phyloP scores from a whole-genome alignment of 2,113 vertebrate genomes.

The Aviceda subcristata region DNA sequence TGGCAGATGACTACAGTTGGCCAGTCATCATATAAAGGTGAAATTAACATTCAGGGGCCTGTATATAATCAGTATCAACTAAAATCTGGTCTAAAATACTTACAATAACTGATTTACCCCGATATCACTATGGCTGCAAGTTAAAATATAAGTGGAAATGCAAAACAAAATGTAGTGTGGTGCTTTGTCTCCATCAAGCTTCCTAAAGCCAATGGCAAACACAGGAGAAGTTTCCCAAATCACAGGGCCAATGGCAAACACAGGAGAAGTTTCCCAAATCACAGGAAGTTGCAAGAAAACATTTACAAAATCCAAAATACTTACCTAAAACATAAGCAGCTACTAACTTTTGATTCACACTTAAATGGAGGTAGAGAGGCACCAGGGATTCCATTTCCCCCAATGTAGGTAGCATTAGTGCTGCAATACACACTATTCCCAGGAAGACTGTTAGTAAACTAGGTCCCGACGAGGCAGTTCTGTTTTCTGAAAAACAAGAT shows the following conservation, averaged over 20 bases:
- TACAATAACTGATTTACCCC: not conserved
- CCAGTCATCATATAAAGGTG: not conserved
- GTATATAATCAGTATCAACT: not conserved
- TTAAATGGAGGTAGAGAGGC: constrained; percentile 99
- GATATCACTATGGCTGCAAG: not conserved
- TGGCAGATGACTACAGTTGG: not conserved
- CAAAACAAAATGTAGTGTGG: not conserved
- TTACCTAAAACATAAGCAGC: constrained; percentile 99
- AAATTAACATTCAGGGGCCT: not conserved
- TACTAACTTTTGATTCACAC: constrained; percentile 99
- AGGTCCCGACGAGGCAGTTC: constrained; percentile 86
- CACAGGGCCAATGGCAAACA: not conserved
- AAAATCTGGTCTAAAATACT: not conserved
- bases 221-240: not conserved
- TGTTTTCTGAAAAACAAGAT: constrained; percentile 79
- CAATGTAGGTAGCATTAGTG: constrained; percentile 95
- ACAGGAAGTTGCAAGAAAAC: not conserved
- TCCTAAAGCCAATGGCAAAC: not conserved
- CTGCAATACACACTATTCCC: constrained; percentile 90
- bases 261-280: not conserved
- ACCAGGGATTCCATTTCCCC: constrained; percentile 95
- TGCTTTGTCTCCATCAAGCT: not conserved
- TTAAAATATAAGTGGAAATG: not conserved
- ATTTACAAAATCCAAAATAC: constrained; percentile 4
- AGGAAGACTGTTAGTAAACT: constrained; percentile 95